phyloP scores from a whole-genome alignment of 2,113 vertebrate species.

The Pycnonotus jocosus region DNA sequence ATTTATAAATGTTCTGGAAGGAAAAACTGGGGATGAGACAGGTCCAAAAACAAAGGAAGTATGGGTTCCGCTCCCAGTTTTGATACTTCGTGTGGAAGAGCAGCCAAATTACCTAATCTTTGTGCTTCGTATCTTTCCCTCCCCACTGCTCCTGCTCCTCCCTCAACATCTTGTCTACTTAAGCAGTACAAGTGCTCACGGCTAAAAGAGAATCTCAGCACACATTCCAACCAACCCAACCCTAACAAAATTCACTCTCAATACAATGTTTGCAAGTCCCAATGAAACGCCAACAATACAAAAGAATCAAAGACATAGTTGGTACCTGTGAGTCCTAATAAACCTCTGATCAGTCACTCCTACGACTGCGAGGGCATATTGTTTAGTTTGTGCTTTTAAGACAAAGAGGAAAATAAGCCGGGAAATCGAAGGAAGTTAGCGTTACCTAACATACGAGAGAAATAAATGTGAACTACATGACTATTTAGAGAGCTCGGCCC shows the following conservation, averaged over 20 bases:
- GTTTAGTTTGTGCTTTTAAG: not conserved
- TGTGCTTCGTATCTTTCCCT: not conserved
- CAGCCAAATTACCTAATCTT: not conserved
- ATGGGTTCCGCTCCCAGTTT: not conserved
- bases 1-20: not conserved
- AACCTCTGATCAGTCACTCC: not conserved
- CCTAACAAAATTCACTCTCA: not conserved
- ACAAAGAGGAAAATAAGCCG: not conserved
- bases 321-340: not conserved
- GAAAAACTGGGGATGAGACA: not conserved
- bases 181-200: not conserved
- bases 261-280: not conserved
- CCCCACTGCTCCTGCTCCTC: not conserved
- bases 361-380: rapidly evolving
- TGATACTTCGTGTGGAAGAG: not conserved
- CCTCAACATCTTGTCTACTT: not conserved
- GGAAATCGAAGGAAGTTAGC: not conserved
- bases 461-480: not conserved
- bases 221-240: not conserved
- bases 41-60: not conserved
- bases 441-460: not conserved
- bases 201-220: not conserved
- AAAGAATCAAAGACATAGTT: rapidly evolving
- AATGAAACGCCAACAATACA: not conserved
- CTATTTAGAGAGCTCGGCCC: not conserved